Percentiles rank a stretch among this genome's conserved stretches.
Evolutionary conservation across 1,140 invertebrate genomes (phyloP).

Genomic region (Drosophila hydei): DNA sequence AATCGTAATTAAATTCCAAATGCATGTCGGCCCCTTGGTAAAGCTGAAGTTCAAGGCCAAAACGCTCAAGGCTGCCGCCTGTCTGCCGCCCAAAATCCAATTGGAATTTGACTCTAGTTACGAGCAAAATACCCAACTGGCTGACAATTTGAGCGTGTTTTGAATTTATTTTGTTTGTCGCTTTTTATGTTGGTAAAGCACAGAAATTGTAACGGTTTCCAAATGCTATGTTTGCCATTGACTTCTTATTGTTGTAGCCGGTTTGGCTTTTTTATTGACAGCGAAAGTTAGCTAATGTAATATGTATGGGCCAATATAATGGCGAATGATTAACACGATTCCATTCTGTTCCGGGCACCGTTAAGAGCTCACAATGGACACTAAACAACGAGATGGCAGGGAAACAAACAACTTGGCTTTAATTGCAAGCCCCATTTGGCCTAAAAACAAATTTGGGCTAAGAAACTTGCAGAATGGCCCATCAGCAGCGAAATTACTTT

Average conservation of each 20-base stretch:
- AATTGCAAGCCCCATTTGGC: conserved; percentile 7
- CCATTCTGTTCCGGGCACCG: conserved; percentile 14
- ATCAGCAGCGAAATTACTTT: background rate
- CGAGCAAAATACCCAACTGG: conserved; percentile 35
- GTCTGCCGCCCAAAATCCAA: conserved; percentile 25
- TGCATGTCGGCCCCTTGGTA: conserved; percentile 17
- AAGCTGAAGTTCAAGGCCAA: conserved; percentile 67
- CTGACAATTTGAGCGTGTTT: conserved; percentile 38
- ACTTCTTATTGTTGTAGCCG: conserved; percentile 14
- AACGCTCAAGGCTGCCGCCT: conserved; percentile 32
- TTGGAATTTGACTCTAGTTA: conserved; percentile 31
- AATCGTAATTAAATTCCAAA: conserved; percentile 54
- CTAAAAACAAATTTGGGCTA: conserved; percentile 9
- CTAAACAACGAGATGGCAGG: background rate
- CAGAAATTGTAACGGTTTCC: conserved; percentile 52
- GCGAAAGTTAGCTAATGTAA: conserved; percentile 41
- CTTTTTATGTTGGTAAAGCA: conserved; percentile 24
- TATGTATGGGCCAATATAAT: conserved; percentile 19
- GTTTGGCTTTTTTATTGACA: conserved; percentile 10
- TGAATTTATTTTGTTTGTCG: conserved; percentile 1
- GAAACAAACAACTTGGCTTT: conserved; percentile 11
- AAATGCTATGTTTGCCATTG: conserved; percentile 44
- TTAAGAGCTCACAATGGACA: conserved; percentile 9
- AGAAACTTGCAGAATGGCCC: background rate
- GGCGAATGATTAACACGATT: conserved; percentile 39